Conservation (phyloP, 1,140 invertebrate species). For the Halesus radiatus region DNA sequence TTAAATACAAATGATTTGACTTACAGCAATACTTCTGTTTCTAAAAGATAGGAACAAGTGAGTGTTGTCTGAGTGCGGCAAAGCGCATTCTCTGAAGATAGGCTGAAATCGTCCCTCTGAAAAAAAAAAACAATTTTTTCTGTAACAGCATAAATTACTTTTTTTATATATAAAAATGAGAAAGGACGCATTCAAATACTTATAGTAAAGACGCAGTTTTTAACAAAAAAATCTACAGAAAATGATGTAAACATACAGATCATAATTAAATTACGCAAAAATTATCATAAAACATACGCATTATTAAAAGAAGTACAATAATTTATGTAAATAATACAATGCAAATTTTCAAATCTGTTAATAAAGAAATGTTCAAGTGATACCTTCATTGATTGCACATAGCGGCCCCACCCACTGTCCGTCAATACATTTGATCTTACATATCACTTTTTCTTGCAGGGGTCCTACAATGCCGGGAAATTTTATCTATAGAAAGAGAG, state of each 20-base stretch:
- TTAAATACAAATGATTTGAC: background rate
- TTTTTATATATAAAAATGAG: too few relatives aligned
- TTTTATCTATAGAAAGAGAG: slow-evolving; percentile 49
- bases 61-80: slow-evolving; percentile 61
- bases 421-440: slow-evolving; percentile 86
- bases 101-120: slow-evolving; percentile 60
- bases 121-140: slow-evolving; percentile 12
- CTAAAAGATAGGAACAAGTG: slow-evolving; percentile 64
- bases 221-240: too few relatives aligned
- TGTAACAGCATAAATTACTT: too few relatives aligned
- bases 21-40: slow-evolving; percentile 60
- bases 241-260: too few relatives aligned
- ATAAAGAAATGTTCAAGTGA: too few relatives aligned
- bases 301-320: too few relatives aligned
- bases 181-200: too few relatives aligned
- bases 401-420: slow-evolving; percentile 85
- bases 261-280: too few relatives aligned
- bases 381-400: slow-evolving; percentile 71
- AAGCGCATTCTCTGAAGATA: slow-evolving; percentile 65
- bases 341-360: background rate
- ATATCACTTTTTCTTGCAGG: slow-evolving; percentile 77
- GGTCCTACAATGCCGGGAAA: slow-evolving; percentile 80
- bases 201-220: too few relatives aligned
- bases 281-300: too few relatives aligned
- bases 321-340: background rate